Evolutionary conservation across 2,888 invertebrate species (phyloP).

Genomic region (Drosophila pegasa): DNA sequence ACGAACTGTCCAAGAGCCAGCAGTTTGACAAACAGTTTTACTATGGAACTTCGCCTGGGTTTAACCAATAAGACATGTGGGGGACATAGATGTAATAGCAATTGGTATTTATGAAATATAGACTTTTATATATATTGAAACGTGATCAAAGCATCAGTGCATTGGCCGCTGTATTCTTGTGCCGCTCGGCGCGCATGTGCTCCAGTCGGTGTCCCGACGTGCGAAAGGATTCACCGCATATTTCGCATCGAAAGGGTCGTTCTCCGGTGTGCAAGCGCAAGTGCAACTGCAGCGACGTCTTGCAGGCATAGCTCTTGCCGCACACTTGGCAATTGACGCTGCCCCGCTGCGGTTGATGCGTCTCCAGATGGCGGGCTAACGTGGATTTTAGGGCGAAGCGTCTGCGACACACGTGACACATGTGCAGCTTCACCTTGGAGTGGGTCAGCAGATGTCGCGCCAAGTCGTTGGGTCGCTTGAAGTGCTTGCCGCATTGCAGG

Average conservation of each 20-base stretch:
- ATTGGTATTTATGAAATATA: constrained; percentile 34
- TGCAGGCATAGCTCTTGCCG: constrained; percentile 69
- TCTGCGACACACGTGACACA: constrained; percentile 32
- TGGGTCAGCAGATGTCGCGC: constrained; percentile 71
- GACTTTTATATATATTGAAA: constrained; percentile 21
- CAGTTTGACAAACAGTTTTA: constrained; percentile 82
- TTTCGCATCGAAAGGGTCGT: constrained; percentile 73
- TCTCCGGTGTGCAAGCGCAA: constrained; percentile 79
- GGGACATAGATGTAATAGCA: constrained; percentile 41
- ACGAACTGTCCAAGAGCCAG: constrained; percentile 74
- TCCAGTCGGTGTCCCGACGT: constrained; percentile 78
- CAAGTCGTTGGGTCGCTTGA: constrained; percentile 69
- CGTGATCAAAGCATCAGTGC: constrained; percentile 5
- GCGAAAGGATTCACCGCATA: constrained; percentile 71
- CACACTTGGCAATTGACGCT: constrained; percentile 49
- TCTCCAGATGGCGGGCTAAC: constrained; percentile 28
- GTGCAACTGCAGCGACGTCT: constrained; percentile 73
- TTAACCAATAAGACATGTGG: constrained; percentile 65
- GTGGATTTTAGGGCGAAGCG: constrained; percentile 33
- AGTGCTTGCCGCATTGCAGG: constrained; percentile 40
- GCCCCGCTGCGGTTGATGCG: constrained; percentile 26
- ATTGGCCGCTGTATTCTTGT: constrained; percentile 18
- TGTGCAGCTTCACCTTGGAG: constrained; percentile 64
- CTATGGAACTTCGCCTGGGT: constrained; percentile 83
- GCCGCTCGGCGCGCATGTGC: constrained; percentile 58